Evolutionary conservation across 2,113 vertebrate genomes (phyloP).

Genomic region (Pterocles gutturalis): DNA sequence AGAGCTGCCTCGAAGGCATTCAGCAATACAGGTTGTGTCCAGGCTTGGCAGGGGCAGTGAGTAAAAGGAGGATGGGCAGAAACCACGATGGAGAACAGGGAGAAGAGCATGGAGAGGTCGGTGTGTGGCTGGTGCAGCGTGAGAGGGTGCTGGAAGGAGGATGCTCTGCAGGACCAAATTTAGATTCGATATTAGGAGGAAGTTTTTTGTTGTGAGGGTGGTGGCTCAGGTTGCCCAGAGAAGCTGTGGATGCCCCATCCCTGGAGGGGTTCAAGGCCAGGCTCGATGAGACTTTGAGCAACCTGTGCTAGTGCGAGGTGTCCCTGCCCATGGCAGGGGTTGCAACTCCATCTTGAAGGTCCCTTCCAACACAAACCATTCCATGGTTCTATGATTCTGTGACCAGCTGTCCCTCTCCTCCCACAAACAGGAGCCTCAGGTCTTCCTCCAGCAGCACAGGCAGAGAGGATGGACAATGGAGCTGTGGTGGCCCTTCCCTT

Average conservation of each 20-base stretch:
- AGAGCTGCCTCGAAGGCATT: background rate
- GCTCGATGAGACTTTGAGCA: no score
- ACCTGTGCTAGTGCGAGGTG: no score
- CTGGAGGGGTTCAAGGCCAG: no score
- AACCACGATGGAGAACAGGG: fast-evolving
- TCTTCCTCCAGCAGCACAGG: background rate
- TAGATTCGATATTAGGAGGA: no score
- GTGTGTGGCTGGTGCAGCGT: fast-evolving
- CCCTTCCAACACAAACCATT: no score
- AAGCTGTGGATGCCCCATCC: no score
- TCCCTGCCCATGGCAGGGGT: no score
- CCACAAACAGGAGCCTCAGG: background rate
- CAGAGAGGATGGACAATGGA: background rate
- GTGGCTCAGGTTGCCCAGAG: no score
- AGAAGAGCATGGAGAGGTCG: fast-evolving
- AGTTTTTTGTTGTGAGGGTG: no score
- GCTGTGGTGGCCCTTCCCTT: background rate
- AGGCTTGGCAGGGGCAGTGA: background rate
- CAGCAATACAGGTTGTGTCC: background rate
- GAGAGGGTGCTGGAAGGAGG: background rate
- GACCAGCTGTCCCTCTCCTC: background rate
- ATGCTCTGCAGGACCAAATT: no score
- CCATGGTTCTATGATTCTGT: background rate
- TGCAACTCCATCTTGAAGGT: no score
- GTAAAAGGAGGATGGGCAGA: background rate